Conservation (phyloP, 2,797 vertebrate genomes). For the Enteromius paludinosus region DNA sequence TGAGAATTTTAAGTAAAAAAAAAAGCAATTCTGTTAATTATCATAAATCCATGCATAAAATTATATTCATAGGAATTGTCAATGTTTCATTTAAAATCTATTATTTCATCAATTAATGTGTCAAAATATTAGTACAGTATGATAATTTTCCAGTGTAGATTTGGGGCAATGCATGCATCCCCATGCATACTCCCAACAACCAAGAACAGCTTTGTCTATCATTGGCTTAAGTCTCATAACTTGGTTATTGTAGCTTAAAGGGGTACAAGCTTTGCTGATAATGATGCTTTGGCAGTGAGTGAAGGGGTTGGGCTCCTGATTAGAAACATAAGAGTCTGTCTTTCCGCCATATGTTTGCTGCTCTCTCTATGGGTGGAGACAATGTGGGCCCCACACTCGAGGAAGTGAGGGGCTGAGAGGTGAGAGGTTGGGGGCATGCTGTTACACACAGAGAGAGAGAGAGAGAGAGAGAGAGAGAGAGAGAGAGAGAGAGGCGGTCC, state of each 20-base stretch:
- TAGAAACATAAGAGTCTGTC: constrained; percentile 47
- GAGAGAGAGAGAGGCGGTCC: background rate
- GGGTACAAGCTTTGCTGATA: constrained; percentile 37
- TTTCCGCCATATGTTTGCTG: constrained; percentile 37
- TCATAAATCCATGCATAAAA: background rate
- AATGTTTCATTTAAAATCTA: background rate
- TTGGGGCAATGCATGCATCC: constrained; percentile 26
- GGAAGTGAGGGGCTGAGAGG: constrained; percentile 20
- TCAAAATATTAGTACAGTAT: background rate
- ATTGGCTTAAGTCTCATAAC: constrained; percentile 25
- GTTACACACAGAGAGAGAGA: constrained; percentile 19
- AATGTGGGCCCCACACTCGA: background rate
- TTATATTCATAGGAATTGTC: too few relatives aligned
- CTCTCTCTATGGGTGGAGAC: constrained; percentile 21
- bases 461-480: constrained; percentile 18
- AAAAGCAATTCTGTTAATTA: background rate
- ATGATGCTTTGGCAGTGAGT: constrained; percentile 47
- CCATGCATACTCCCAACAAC: background rate
- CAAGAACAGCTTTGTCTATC: constrained; percentile 8
- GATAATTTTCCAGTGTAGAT: constrained; percentile 5
- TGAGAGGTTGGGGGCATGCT: constrained; percentile 45
- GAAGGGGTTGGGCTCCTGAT: constrained; percentile 43
- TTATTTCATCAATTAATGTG: background rate
- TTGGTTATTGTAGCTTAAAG: constrained; percentile 33
- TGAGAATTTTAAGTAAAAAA: background rate